Conservation (phyloP, 2,888 invertebrate species). For the Eupsilia transversa region DNA sequence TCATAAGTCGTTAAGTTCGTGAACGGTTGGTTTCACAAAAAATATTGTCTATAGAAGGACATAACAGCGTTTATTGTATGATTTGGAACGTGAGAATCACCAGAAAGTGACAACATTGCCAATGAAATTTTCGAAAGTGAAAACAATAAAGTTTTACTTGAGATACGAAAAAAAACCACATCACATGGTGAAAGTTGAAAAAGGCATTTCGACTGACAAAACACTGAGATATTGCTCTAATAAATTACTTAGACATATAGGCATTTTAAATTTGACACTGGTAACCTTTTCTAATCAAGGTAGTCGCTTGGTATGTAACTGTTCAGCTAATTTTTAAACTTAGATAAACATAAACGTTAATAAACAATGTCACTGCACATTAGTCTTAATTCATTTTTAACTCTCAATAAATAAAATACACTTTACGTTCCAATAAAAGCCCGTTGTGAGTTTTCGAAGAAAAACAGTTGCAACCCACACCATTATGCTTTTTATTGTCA, state of each 20-base stretch:
- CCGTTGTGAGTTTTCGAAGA: conserved; percentile 71
- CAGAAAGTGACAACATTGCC: conserved; percentile 69
- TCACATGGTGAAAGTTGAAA: conserved; percentile 60
- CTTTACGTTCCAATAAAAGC: conserved; percentile 84
- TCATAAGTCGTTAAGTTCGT: conserved; percentile 84
- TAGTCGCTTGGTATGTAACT: conserved; percentile 43
- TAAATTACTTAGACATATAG: conserved; percentile 24
- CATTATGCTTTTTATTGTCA: conserved; percentile 82
- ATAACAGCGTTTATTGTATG: conserved; percentile 75
- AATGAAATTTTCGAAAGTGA: conserved; percentile 65
- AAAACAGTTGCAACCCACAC: conserved; percentile 78
- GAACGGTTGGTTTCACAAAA: conserved; percentile 81
- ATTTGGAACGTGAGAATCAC: conserved; percentile 83
- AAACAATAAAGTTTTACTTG: conserved; percentile 52
- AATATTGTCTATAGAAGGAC: conserved; percentile 80
- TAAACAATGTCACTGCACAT: conserved; percentile 44
- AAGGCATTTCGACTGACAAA: conserved; percentile 36
- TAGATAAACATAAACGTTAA: conserved; percentile 11
- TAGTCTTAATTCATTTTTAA: conserved; percentile 78
- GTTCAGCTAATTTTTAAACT: conserved; percentile 11
- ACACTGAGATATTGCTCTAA: conserved; percentile 41
- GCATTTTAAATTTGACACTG: conserved; percentile 26
- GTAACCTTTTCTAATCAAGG: conserved; percentile 26
- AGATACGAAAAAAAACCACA: conserved; percentile 34
- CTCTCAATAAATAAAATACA: conserved; percentile 83